A percentile compares a stretch with the other conserved stretches of the same genome.
These are phyloP conservation scores for Agrypnia vestita DNA, from an alignment of 1,140 invertebrate genomes.

Conservation along the genomic window DNA sequence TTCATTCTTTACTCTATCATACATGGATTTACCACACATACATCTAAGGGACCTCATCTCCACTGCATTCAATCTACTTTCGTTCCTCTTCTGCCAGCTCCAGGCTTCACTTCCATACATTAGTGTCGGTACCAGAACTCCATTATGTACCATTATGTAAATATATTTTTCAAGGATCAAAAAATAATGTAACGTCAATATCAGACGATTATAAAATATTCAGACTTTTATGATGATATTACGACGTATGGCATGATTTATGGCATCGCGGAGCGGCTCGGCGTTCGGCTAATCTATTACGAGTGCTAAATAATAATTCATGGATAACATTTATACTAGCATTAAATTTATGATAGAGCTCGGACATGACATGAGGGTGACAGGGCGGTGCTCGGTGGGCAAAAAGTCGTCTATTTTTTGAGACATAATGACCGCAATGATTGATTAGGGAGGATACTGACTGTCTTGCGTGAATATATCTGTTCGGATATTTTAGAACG, in stretches of 20 bases:
- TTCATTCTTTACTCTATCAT: no score
- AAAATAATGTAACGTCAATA: no score
- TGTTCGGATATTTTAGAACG: neutral
- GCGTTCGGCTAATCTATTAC: slow-evolving; percentile 13
- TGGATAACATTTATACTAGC: slow-evolving; percentile 12
- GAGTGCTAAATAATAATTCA: slow-evolving; percentile 32
- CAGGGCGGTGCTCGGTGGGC: neutral
- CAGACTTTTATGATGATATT: neutral
- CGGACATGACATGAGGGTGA: slow-evolving; percentile 5
- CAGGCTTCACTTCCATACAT: no score
- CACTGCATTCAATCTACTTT: no score
- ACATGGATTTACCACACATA: no score
- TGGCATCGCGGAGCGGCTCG: neutral
- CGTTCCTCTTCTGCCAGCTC: no score
- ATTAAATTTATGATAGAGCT: slow-evolving; percentile 14
- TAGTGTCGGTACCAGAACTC: no score
- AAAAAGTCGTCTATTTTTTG: slow-evolving; percentile 8
- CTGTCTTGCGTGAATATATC: no score
- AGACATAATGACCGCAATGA: slow-evolving; percentile 48
- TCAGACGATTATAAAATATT: neutral
- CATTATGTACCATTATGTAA: no score
- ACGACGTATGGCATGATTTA: neutral
- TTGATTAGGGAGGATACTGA: slow-evolving; percentile 40
- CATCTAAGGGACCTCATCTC: no score
- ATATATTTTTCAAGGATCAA: no score